Evolutionary conservation across 2,113 vertebrate species (phyloP).

Genomic region (Hippocampus comes): DNA sequence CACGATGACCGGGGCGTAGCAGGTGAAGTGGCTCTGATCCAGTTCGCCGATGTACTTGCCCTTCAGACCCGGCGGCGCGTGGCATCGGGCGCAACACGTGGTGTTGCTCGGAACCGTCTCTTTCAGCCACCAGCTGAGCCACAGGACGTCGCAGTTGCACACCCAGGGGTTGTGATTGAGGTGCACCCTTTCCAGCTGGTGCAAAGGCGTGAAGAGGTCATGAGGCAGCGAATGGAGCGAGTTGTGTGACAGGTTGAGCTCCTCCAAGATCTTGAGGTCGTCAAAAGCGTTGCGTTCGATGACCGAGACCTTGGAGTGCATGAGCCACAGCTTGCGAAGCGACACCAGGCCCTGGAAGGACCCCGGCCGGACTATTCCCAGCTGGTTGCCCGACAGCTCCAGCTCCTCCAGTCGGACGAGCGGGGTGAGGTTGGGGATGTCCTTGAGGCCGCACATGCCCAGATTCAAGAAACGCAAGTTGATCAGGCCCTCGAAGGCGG

Average conservation of each 20-base stretch:
- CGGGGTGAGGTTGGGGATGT: slow-evolving; percentile 92
- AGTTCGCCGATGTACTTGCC: slow-evolving; percentile 90
- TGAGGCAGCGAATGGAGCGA: slow-evolving; percentile 91
- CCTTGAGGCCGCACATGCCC: slow-evolving; percentile 96
- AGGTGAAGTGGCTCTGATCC: slow-evolving; percentile 93
- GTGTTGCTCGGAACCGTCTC: slow-evolving; percentile 96
- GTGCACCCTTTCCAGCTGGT: slow-evolving; percentile 90
- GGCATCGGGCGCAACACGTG: slow-evolving; percentile 94
- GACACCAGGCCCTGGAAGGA: slow-evolving; percentile 93
- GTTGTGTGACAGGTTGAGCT: slow-evolving; percentile 94
- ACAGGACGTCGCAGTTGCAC: slow-evolving; percentile 94
- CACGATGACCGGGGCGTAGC: slow-evolving; percentile 94
- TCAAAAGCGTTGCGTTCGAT: slow-evolving; percentile 97
- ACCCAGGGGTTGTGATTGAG: slow-evolving; percentile 98
- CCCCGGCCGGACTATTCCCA: slow-evolving; percentile 85
- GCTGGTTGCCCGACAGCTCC: slow-evolving; percentile 88
- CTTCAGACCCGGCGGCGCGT: slow-evolving; percentile 85
- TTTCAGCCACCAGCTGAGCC: slow-evolving; percentile 97
- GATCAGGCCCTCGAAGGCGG: slow-evolving; percentile 90
- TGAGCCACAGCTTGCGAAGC: slow-evolving; percentile 90
- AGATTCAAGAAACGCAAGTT: slow-evolving; percentile 93
- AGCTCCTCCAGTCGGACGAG: slow-evolving; percentile 87
- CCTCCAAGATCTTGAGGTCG: slow-evolving; percentile 92
- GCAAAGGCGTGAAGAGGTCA: slow-evolving; percentile 93
- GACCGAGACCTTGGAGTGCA: slow-evolving; percentile 90